Evolutionary conservation across 2,888 invertebrate species (phyloP), one percentile per base, ranked within the genome.

Genomic region (Bellardia pandia): DNA sequence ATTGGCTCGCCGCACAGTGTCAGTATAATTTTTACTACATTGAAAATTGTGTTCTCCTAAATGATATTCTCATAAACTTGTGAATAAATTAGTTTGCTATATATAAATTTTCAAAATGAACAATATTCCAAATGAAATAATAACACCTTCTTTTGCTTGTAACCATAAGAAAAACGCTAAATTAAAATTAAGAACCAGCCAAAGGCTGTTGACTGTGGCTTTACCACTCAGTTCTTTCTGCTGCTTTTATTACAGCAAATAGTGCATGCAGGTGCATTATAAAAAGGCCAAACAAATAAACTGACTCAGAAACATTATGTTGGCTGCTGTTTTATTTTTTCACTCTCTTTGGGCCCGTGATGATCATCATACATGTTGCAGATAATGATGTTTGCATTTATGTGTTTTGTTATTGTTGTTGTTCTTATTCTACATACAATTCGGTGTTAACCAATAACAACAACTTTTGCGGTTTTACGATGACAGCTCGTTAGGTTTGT

Each of bases 381-480:
- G n/a, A 8, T 42, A 56, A 66, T 66, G 42, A 66, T 74, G 16
- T 81, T 83, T 53, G 16, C 58, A 51, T 33, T 53, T 16, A 37
- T 40, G 37, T 56, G 0, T 1, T 23, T 23, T 23, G 23, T 23
- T 23, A 23, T 23, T 75, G 33, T 64, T 72, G 45, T 37, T 9
- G 40, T 23, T 45, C 53, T 62, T 45, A 2, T 56, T 11, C 45
- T 11, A 1, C 51, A 7, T 33, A 14, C 64, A 71, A 82, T 64
- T 71, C 56, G 53, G 69, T 76, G 79, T 76, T 68, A 75, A 48
- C 69, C 60, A 80, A 68, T 68, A 77, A 72, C 85, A 80, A 77
- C 86, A 87, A 85, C 30, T 81, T 85, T 76, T 77, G 87, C 48
- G 77, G 76, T 69, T 87, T 85, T 87, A 87, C 68, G 78, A 74